phyloP scores from a whole-genome alignment of 2,888 invertebrate genomes.

The Conistra vaccinii region DNA sequence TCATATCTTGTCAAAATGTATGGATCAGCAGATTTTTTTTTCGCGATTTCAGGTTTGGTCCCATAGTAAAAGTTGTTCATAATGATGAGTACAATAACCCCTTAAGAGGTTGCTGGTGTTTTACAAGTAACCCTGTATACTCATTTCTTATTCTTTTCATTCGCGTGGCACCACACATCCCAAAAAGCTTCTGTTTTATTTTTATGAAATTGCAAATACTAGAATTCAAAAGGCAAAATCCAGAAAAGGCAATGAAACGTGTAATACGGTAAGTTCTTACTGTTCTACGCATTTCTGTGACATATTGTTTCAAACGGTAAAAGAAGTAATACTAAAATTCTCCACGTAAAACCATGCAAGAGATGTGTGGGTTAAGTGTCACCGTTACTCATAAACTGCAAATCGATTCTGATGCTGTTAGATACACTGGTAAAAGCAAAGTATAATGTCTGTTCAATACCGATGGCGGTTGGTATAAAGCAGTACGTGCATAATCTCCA shows the following conservation, averaged over 20 bases:
- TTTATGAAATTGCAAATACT: background rate
- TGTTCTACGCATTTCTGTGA: constrained; percentile 15
- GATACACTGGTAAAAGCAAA: constrained; percentile 56
- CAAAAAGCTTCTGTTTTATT: background rate
- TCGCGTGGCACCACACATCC: background rate
- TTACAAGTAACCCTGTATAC: no score
- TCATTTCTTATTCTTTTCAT: background rate
- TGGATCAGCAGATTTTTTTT: no score
- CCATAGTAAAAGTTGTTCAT: no score
- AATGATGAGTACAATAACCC: no score
- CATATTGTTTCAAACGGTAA: constrained; percentile 38
- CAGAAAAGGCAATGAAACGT: background rate
- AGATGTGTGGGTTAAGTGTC: constrained; percentile 53
- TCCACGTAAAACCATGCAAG: constrained; percentile 50
- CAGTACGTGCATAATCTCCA: constrained; percentile 47
- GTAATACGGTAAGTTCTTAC: background rate
- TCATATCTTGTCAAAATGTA: no score
- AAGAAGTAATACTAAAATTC: constrained; percentile 21
- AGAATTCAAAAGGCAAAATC: background rate
- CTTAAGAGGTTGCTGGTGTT: no score
- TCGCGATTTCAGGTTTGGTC: no score
- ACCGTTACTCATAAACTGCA: constrained; percentile 62
- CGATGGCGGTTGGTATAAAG: constrained; percentile 47
- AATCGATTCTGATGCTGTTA: constrained; percentile 58
- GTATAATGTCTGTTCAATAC: constrained; percentile 59